phyloP scores from a whole-genome alignment of 2,888 invertebrate species.

The Entomobrya multifasciata region DNA sequence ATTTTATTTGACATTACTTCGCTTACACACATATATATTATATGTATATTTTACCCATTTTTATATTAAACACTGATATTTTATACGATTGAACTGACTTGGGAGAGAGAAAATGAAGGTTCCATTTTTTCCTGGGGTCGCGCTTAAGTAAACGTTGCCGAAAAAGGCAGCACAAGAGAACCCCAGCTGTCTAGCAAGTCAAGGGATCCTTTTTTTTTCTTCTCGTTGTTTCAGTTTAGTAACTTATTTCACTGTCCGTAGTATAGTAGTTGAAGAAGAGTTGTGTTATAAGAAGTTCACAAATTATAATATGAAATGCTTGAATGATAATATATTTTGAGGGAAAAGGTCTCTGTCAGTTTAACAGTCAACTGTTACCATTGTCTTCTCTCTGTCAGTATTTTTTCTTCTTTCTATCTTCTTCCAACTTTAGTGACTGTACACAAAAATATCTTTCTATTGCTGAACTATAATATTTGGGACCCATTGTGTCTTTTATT shows the following conservation, averaged over 20 bases:
- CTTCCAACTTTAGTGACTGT: background rate
- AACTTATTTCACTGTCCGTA: conserved; percentile 16
- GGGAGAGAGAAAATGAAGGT: conserved; percentile 32
- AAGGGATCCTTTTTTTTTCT: conserved; percentile 62
- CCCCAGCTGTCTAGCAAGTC: conserved; percentile 74
- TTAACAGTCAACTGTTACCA: conserved; percentile 70
- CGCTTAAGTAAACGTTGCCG: conserved; percentile 56
- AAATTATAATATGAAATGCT: conserved; percentile 39
- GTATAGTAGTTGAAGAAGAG: too few relatives aligned
- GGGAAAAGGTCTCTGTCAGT: conserved; percentile 67
- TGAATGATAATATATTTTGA: conserved; percentile 64
- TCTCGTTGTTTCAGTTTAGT: conserved; percentile 1
- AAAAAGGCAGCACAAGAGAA: conserved; percentile 63
- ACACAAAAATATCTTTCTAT: background rate
- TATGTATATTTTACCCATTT: conserved; percentile 31
- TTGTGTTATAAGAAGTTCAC: background rate
- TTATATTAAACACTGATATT: conserved; percentile 65
- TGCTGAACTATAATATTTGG: background rate
- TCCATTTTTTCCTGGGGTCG: conserved; percentile 50
- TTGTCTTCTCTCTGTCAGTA: conserved; percentile 58
- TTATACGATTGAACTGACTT: conserved; percentile 32
- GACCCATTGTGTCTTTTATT: conserved; percentile 49
- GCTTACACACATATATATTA: too few relatives aligned
- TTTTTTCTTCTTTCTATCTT: conserved; percentile 19
- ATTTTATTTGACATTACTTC: background rate